phyloP scores from a whole-genome alignment of 2,113 vertebrate genomes.

The Chloropsis cyanopogon region DNA sequence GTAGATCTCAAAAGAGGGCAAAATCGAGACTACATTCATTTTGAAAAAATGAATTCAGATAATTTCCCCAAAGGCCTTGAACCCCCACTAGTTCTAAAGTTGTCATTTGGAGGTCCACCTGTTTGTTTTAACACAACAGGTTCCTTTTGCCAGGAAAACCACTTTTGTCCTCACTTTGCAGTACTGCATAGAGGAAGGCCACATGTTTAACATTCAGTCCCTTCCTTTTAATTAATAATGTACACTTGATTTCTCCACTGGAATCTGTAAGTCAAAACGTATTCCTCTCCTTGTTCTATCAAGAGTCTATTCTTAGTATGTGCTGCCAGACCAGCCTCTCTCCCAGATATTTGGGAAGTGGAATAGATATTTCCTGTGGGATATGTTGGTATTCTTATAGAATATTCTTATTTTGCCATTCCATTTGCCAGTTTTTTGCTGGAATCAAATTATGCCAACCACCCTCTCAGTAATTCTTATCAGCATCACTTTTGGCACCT shows the following conservation, averaged over 20 bases:
- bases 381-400: background rate
- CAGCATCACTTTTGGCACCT: background rate
- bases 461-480: background rate
- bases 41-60: background rate
- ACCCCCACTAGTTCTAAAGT: background rate
- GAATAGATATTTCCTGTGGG: background rate
- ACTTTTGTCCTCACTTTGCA: background rate
- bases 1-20: background rate
- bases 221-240: background rate
- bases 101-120: background rate
- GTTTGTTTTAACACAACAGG: background rate
- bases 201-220: fast-evolving
- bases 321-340: background rate
- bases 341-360: background rate
- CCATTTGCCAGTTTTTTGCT: background rate
- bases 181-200: background rate
- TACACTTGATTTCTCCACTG: background rate
- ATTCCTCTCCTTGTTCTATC: background rate
- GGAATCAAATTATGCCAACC: background rate
- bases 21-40: background rate
- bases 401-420: background rate
- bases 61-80: background rate
- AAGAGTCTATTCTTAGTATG: background rate
- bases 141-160: background rate
- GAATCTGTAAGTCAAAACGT: background rate